These are phyloP conservation scores for Eledona agricola DNA, from an alignment of 2,888 invertebrate genomes.

Conservation along the genomic window DNA sequence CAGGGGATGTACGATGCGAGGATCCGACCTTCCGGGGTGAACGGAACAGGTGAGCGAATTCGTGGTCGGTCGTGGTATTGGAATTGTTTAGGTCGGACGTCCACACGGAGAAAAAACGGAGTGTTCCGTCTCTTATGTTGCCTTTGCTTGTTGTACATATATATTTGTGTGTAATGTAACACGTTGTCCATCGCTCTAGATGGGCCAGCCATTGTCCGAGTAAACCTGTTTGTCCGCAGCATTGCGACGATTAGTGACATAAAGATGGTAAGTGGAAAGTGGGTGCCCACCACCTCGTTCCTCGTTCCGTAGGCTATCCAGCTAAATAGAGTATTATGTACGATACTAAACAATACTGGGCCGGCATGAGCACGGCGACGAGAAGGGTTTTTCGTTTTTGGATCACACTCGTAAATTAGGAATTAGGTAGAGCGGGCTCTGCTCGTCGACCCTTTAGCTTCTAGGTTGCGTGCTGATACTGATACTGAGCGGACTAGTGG, in stretches of 20 bases:
- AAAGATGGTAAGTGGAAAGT: slow-evolving; percentile 99
- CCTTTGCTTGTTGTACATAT: slow-evolving; percentile 57
- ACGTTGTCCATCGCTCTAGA: slow-evolving; percentile 70
- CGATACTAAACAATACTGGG: slow-evolving; percentile 47
- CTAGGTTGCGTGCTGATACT: slow-evolving; percentile 58
- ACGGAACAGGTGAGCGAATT: slow-evolving; percentile 84
- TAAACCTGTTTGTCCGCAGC: slow-evolving; percentile 98
- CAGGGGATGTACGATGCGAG: slow-evolving; percentile 91
- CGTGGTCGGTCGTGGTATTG: slow-evolving; percentile 12
- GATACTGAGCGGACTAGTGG: slow-evolving; percentile 47
- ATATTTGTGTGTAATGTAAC: slow-evolving; percentile 59
- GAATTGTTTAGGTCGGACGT: slow-evolving; percentile 37
- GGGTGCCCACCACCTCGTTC: slow-evolving; percentile 54
- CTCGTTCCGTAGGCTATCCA: slow-evolving; percentile 60
- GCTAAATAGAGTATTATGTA: too few species aligned
- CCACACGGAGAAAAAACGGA: slow-evolving; percentile 30
- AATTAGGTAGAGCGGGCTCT: slow-evolving; percentile 29
- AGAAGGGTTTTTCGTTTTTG: slow-evolving; percentile 17
- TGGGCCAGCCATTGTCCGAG: slow-evolving; percentile 96
- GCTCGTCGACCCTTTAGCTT: slow-evolving; percentile 54
- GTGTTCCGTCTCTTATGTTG: slow-evolving; percentile 47
- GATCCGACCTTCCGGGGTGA: slow-evolving; percentile 91
- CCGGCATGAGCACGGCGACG: slow-evolving; percentile 58
- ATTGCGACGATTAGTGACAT: slow-evolving; percentile 98
- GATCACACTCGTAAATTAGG: too few species aligned